Percentiles rank a stretch among this genome's conserved stretches.
These are phyloP conservation scores for Ophioderma brevispina DNA, from an alignment of 35 echinoderm and acorn worm genomes.

Conservation along the genomic window DNA sequence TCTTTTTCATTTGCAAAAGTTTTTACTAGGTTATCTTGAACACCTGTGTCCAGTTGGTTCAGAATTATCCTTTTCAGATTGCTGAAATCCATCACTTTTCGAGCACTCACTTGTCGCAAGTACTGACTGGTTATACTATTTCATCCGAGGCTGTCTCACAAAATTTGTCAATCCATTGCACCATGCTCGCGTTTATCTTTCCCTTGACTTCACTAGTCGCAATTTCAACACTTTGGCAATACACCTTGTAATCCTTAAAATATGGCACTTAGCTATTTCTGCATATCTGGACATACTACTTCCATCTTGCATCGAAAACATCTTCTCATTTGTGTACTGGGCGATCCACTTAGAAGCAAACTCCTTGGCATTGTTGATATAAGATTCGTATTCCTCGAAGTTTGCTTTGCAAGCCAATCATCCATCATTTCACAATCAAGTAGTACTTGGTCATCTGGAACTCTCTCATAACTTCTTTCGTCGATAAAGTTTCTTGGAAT, in stretches of 20 bases:
- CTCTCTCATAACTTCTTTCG: conserved; percentile 19
- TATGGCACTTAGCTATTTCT: neutral
- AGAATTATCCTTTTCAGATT: neutral
- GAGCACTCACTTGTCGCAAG: neutral
- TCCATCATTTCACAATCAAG: conserved; percentile 28
- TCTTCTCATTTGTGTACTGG: conserved; percentile 23
- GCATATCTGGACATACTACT: conserved; percentile 15
- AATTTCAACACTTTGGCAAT: conserved; percentile 16
- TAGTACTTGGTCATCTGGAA: conserved; percentile 32
- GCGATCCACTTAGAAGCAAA: conserved; percentile 34
- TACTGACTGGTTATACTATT: conserved; percentile 1
- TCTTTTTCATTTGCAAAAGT: neutral
- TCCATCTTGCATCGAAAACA: conserved; percentile 1
- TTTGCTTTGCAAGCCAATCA: conserved; percentile 1
- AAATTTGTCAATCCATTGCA: conserved; percentile 4
- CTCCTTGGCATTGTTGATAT: conserved; percentile 15
- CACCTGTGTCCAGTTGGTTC: neutral
- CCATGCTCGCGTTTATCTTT: neutral
- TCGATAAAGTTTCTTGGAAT: neutral
- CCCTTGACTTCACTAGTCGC: neutral
- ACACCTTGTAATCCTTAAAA: conserved; percentile 1
- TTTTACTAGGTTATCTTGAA: neutral
- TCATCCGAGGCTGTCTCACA: conserved; percentile 15
- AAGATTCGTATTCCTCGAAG: conserved; percentile 9
- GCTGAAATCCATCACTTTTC: neutral